A percentile compares a stretch with the other conserved stretches of the same genome.
phyloP scores from a whole-genome alignment of 2,888 invertebrate genomes.

The Spatulosminthurus flaviceps region DNA sequence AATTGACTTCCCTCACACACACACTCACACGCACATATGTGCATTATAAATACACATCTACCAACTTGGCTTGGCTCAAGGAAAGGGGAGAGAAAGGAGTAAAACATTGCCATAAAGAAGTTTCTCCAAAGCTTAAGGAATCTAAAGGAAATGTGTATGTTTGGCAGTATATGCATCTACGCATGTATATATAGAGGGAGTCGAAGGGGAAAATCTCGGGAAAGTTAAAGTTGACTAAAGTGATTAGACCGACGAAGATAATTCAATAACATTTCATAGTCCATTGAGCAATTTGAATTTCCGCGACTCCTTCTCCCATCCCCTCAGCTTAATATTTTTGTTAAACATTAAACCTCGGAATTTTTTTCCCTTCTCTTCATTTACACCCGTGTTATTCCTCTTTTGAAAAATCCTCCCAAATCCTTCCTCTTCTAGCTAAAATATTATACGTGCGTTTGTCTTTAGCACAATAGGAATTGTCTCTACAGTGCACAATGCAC shows the following conservation, averaged over 20 bases:
- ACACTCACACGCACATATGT: no score
- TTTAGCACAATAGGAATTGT: no score
- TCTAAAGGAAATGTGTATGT: no score
- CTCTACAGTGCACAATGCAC: no score
- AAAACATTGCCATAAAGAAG: neutral
- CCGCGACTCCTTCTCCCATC: constrained; percentile 26
- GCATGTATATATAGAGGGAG: neutral
- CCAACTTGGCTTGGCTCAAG: no score
- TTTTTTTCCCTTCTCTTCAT: neutral
- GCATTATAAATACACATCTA: no score
- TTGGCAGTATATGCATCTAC: no score
- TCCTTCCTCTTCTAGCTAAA: neutral
- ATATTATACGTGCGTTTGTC: no score
- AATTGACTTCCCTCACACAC: neutral
- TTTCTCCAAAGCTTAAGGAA: no score
- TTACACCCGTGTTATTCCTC: neutral
- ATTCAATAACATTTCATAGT: constrained; percentile 54
- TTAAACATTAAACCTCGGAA: constrained; percentile 1
- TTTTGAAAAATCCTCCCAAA: neutral
- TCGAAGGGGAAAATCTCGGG: constrained; percentile 6
- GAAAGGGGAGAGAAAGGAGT: neutral
- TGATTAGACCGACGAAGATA: constrained; percentile 54
- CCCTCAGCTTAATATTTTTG: constrained; percentile 7
- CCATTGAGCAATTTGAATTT: constrained; percentile 56
- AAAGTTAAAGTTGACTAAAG: constrained; percentile 53